Conservation (phyloP, 2,797 vertebrate genomes). For the Chelon labrosus region DNA sequence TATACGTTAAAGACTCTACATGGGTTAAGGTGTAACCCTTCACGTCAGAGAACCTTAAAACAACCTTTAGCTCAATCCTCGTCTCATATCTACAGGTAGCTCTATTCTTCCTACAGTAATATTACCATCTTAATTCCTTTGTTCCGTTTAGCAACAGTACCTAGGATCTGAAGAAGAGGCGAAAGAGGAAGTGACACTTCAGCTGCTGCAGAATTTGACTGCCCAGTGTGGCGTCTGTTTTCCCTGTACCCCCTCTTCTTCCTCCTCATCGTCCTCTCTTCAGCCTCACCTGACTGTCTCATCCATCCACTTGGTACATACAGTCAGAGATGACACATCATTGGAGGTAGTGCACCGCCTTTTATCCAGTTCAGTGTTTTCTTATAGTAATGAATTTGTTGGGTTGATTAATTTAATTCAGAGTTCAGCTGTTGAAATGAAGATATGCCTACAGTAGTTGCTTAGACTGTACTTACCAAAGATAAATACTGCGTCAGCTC, state of each 20-base stretch:
- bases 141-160: conserved; percentile 85
- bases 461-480: neutral
- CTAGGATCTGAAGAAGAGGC: conserved; percentile 89
- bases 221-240: conserved; percentile 89
- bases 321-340: conserved; percentile 86
- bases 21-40: conserved; percentile 2
- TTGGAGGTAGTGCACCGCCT: conserved; percentile 75
- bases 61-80: neutral
- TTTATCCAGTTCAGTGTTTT: conserved; percentile 7
- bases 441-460: neutral
- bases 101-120: conserved; percentile 5
- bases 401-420: neutral
- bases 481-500: neutral
- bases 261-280: conserved; percentile 73
- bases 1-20: neutral
- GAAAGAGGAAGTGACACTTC: conserved; percentile 89
- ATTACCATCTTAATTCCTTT: conserved; percentile 20
- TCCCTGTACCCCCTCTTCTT: conserved; percentile 81
- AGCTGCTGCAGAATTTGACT: conserved; percentile 91
- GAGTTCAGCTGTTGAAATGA: conserved; percentile 1
- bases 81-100: conserved; percentile 6
- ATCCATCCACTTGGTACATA: conserved; percentile 81
- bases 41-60: conserved; percentile 2
- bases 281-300: conserved; percentile 64
- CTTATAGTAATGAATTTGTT: conserved; percentile 1